Evolutionary conservation across 1,140 invertebrate species (phyloP).

Genomic region (Apocrypta bakeri): DNA sequence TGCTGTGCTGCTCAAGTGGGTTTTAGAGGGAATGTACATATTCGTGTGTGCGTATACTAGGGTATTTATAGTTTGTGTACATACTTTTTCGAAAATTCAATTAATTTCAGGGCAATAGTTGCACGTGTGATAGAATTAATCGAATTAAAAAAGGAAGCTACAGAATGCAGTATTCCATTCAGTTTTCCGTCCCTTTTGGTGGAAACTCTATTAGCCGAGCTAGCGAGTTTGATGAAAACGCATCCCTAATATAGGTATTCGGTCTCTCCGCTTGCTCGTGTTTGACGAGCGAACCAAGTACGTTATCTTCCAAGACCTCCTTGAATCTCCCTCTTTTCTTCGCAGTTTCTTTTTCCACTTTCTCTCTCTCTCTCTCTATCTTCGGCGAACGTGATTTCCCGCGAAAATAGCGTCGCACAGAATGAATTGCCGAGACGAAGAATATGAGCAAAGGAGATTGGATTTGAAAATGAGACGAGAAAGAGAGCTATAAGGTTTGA

Average conservation of each 20-base stretch:
- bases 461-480: neutral
- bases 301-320: constrained; percentile 67
- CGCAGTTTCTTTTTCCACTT: neutral
- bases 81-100: neutral
- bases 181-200: neutral
- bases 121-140: no score
- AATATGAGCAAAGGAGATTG: constrained; percentile 15
- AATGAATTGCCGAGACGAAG: constrained; percentile 35
- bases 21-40: no score
- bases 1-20: neutral
- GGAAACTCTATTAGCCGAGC: constrained; percentile 48
- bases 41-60: neutral
- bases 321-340: constrained; percentile 56
- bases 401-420: constrained; percentile 53
- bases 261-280: constrained; percentile 72
- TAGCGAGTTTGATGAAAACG: constrained; percentile 75
- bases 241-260: constrained; percentile 72
- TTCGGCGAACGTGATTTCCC: constrained; percentile 61
- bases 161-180: constrained; percentile 45
- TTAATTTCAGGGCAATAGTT: no score
- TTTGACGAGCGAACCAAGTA: constrained; percentile 74
- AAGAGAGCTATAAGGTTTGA: no score
- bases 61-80: neutral
- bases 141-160: constrained; percentile 34
- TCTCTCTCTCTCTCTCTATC: no score